Conservation (phyloP, 2,113 vertebrate genomes). For the Calidris pygmaea region DNA sequence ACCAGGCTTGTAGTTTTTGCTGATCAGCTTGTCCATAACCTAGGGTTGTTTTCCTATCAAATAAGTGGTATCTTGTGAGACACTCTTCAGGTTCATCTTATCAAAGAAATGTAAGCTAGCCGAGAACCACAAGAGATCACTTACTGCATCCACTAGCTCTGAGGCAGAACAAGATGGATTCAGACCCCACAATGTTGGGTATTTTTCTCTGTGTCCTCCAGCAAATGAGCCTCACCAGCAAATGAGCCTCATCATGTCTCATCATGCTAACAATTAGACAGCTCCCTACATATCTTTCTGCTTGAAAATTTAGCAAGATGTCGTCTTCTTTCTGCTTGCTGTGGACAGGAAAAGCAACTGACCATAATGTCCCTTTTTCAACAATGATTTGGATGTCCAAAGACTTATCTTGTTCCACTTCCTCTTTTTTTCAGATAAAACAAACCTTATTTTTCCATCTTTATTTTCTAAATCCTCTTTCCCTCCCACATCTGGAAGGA, state of each 20-base stretch:
- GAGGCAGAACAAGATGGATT: background rate
- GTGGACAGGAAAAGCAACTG: background rate
- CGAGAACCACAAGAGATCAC: constrained; percentile 11
- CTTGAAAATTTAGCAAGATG: constrained; percentile 1
- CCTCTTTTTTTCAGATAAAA: background rate
- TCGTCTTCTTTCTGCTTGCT: background rate
- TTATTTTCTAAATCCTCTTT: constrained; percentile 12
- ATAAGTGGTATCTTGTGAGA: background rate
- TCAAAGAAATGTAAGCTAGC: background rate
- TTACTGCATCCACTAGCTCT: background rate
- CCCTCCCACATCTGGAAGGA: background rate
- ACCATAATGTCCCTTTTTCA: background rate
- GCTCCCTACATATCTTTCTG: background rate
- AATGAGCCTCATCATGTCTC: constrained; percentile 4
- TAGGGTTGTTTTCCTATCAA: background rate
- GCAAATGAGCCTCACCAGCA: constrained; percentile 37
- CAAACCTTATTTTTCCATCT: background rate
- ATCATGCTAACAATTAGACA: constrained; percentile 8
- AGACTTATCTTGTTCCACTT: background rate
- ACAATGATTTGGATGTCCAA: background rate
- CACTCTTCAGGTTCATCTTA: background rate
- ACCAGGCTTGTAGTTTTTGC: background rate
- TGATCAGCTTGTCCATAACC: background rate
- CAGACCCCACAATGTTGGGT: background rate
- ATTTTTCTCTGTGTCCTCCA: constrained; percentile 22